These are phyloP conservation scores for Eupithecia vulgata DNA, from an alignment of 2,888 invertebrate genomes.

Conservation along the genomic window DNA sequence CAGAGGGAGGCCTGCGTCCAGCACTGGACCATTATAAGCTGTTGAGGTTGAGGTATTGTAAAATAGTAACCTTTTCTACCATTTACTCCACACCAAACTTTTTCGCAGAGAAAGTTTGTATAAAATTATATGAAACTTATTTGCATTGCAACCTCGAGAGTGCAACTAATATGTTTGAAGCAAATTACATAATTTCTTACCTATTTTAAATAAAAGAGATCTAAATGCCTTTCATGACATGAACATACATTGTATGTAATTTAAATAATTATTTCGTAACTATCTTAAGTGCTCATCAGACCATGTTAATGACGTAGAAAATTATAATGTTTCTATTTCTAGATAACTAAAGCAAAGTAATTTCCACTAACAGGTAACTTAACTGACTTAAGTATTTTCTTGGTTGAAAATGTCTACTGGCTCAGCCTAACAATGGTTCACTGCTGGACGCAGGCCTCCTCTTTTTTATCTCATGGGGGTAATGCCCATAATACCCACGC, in stretches of 20 bases:
- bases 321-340: not conserved
- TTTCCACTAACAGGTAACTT: not conserved
- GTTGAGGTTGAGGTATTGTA: too few relatives aligned
- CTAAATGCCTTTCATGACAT: slow-evolving; percentile 25
- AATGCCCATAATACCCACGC: too few relatives aligned
- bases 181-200: slow-evolving; percentile 22
- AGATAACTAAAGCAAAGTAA: not conserved
- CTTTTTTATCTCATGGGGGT: too few relatives aligned
- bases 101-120: not conserved
- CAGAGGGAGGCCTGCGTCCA: too few relatives aligned
- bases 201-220: slow-evolving; percentile 33
- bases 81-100: not conserved
- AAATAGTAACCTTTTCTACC: not conserved
- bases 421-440: too few relatives aligned
- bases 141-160: not conserved
- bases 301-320: slow-evolving; percentile 10
- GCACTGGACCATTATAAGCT: too few relatives aligned
- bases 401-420: too few relatives aligned
- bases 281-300: slow-evolving; percentile 22
- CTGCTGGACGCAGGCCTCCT: too few relatives aligned
- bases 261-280: slow-evolving; percentile 28
- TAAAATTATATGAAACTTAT: not conserved
- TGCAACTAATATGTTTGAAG: not conserved
- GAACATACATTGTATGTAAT: slow-evolving; percentile 18
- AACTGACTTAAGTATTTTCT: too few relatives aligned